Conservation (phyloP, 2,888 invertebrate genomes). For the Sepioteuthis lessoniana region DNA sequence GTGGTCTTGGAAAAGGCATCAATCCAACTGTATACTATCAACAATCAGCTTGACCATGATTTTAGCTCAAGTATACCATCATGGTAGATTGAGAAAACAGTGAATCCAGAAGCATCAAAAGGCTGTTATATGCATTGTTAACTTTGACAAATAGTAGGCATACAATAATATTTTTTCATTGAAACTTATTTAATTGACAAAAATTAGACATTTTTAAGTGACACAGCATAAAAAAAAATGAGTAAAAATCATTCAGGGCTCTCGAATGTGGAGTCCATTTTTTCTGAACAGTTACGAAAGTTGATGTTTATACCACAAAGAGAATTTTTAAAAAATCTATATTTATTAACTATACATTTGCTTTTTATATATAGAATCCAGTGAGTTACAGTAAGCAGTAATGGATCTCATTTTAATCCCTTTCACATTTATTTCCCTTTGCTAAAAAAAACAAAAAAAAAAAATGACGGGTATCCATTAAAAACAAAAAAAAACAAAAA, state of each 20-base stretch:
- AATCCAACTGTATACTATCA: no score
- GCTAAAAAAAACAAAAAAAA: conserved; percentile 46
- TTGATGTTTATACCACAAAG: neutral
- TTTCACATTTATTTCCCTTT: conserved; percentile 45
- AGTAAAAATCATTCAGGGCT: neutral
- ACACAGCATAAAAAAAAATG: neutral
- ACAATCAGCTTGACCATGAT: no score
- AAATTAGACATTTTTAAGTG: neutral
- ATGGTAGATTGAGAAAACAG: no score
- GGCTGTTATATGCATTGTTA: no score
- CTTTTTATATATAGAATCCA: neutral
- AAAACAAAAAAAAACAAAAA: no score
- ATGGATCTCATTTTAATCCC: conserved; percentile 25
- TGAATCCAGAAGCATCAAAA: no score
- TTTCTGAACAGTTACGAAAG: neutral
- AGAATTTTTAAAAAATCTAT: neutral
- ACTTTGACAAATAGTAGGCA: no score
- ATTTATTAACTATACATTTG: neutral
- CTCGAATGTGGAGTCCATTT: neutral
- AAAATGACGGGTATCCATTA: conserved; percentile 45
- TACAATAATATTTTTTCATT: neutral
- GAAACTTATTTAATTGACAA: neutral
- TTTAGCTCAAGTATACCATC: no score
- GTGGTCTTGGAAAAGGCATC: no score
- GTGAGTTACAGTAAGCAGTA: neutral